Evolutionary conservation across 2,888 invertebrate species (phyloP).

Genomic region (Morpho deidamia): DNA sequence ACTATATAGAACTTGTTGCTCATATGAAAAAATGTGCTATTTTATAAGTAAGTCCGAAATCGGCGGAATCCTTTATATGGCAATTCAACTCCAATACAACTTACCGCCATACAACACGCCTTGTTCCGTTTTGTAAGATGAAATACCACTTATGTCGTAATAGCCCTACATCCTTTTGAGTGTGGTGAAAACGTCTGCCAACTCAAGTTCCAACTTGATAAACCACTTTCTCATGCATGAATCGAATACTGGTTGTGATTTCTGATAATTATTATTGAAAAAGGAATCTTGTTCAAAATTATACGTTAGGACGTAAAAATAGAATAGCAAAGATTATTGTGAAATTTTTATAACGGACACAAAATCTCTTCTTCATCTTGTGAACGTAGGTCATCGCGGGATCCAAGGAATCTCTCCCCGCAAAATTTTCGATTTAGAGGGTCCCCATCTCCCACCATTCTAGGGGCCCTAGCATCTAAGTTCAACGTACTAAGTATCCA

Average conservation of each 20-base stretch:
- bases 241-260: conserved; percentile 1
- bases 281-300: neutral
- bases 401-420: too few species aligned
- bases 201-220: conserved; percentile 5
- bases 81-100: neutral
- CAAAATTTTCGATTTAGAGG: too few species aligned
- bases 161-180: conserved; percentile 12
- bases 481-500: too few species aligned
- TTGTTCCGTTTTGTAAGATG: conserved; percentile 9
- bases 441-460: too few species aligned
- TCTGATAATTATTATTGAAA: neutral
- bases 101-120: neutral
- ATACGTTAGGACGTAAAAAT: neutral
- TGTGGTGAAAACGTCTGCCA: conserved; percentile 15
- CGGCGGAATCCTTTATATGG: neutral
- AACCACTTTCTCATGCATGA: conserved; percentile 20
- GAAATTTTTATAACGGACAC: too few species aligned
- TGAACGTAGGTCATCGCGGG: too few species aligned
- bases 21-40: too few species aligned
- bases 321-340: too few species aligned
- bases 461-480: too few species aligned
- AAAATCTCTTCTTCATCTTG: too few species aligned
- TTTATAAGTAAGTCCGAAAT: neutral
- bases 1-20: too few species aligned
- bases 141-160: conserved; percentile 11